Base-by-base conservation (phyloP, 1,140 invertebrate genomes). In the Drosophila varians region DNA sequence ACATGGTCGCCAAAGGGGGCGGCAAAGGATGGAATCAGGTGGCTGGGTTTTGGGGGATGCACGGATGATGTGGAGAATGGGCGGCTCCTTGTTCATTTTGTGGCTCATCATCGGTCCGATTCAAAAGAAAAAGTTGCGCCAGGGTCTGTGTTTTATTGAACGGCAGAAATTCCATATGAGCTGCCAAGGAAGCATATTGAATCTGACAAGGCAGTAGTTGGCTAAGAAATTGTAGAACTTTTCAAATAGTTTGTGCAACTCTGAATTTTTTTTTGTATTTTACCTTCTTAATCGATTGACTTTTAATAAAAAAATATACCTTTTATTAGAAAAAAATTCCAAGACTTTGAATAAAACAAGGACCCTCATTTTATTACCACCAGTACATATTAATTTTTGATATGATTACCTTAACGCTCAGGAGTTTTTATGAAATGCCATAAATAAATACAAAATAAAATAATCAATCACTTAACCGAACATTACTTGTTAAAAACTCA, bases 51-150 rank as follows among this genome's bases (percentile, higher is more conserved):
- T 3, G 4, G 3, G 34, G 31, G 23, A 12, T 26, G 26, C 4
- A 9, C n/a, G 38, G 38, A 14, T 19, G 6, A 5, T 23, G 12
- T 19, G 34, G 25, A 23, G 34, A 21, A 23, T 31, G 48, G 16
- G 2, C 34, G 54, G 26, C 34, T 25, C 26, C 46, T 69, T 36
- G 48, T 38, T 34, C 45, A 51, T 57, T 61, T 72, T n/a, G 43
- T 72, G 46, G 54, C 55, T 43, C 66, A 66, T 71, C 49, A 65
- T 47, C 52, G 23, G 34, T 2, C n/a, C 36, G 36, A 68, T 68
- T 74, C 40, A 52, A 18, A 65, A 21, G 45, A 14, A 28, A 12
- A 36, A 8, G 19, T 21, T 25, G 11, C 4, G 26, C 18, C 23
- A 23, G 34, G 4, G 9, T 6, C 4, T 45, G 26, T 34, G 46